Conservation (phyloP, 2,888 invertebrate genomes). For the Xestia sexstrigata region DNA sequence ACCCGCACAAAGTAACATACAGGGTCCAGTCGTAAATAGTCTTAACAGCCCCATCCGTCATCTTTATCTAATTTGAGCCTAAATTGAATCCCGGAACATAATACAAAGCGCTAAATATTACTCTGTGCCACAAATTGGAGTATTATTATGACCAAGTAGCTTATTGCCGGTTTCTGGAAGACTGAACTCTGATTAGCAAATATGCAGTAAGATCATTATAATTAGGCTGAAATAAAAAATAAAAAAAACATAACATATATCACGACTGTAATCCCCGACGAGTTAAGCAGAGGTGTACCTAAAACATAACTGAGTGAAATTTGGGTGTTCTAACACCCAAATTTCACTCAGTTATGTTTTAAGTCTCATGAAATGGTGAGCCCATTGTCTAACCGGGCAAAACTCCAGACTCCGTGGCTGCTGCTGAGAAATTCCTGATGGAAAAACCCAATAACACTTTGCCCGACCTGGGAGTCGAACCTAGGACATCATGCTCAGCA, state of each 20-base stretch:
- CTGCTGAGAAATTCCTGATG: background rate
- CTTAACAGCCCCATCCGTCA: slow-evolving; percentile 27
- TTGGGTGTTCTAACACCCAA: no score
- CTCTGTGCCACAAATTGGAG: background rate
- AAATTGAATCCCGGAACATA: slow-evolving; percentile 39
- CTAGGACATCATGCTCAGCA: background rate
- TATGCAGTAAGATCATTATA: background rate
- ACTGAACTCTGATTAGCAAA: background rate
- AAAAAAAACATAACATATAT: background rate
- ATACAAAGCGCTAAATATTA: slow-evolving; percentile 32
- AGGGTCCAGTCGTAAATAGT: slow-evolving; percentile 38
- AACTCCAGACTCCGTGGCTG: background rate
- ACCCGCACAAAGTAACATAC: slow-evolving; percentile 1
- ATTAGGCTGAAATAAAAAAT: background rate
- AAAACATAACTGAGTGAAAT: no score
- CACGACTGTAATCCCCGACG: background rate
- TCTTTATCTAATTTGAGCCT: slow-evolving; percentile 40
- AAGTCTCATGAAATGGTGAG: background rate
- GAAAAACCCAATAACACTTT: background rate
- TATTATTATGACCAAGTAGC: background rate
- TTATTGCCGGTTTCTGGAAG: background rate
- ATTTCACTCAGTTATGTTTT: background rate
- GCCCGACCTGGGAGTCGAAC: background rate
- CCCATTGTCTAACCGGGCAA: background rate
- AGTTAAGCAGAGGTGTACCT: background rate